Conservation (phyloP, 2,888 invertebrate genomes). For the Phanerotoma sp. region DNA sequence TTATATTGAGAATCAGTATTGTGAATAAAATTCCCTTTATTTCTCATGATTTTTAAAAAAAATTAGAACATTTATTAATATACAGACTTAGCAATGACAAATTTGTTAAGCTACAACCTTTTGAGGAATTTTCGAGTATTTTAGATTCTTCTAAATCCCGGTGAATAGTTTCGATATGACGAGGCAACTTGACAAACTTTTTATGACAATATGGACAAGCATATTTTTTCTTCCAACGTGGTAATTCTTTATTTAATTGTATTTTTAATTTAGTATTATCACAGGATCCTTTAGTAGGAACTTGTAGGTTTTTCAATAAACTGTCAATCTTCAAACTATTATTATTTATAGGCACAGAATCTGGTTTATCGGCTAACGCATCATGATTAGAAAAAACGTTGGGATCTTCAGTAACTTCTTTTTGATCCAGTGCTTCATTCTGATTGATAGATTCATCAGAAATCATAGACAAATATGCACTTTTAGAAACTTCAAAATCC, state of each 20-base stretch:
- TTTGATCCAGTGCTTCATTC: background rate
- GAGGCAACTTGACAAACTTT: background rate
- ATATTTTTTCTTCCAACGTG: background rate
- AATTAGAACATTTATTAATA: background rate
- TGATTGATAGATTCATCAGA: background rate
- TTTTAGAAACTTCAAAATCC: background rate
- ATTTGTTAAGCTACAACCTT: background rate
- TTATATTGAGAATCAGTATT: slow-evolving; percentile 7
- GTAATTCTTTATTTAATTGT: background rate
- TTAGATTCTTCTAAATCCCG: background rate
- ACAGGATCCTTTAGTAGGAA: background rate
- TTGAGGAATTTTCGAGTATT: background rate
- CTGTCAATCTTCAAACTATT: background rate
- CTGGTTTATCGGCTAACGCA: too few relatives aligned
- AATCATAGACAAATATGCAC: background rate
- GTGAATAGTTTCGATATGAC: background rate
- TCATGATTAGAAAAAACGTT: too few relatives aligned
- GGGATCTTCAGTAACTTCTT: background rate
- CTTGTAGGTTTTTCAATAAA: background rate
- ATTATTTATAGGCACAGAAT: too few relatives aligned
- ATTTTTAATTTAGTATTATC: background rate
- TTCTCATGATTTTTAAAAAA: background rate
- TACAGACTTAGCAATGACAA: too few relatives aligned
- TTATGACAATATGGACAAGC: background rate
- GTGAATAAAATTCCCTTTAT: slow-evolving; percentile 6